Conservation (phyloP, 2,888 invertebrate genomes). For the Odontocerum albicorne region DNA sequence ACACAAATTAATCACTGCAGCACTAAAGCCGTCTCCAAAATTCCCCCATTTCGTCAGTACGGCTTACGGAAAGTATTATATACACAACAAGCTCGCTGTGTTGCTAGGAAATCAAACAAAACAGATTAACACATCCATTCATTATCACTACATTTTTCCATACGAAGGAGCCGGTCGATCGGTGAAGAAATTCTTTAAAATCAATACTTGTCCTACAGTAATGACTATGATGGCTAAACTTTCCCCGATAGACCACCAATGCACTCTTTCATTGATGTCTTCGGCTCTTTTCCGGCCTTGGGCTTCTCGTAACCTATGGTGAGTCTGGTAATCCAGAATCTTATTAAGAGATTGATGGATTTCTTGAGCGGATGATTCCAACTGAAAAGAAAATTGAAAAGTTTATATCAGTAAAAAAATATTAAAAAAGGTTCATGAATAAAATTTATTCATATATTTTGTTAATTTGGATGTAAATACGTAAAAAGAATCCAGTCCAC, state of each 20-base stretch:
- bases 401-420: too few relatives aligned
- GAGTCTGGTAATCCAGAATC: constrained; percentile 95
- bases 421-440: too few relatives aligned
- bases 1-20: too few relatives aligned
- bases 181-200: constrained; percentile 88
- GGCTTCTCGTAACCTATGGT: constrained; percentile 92
- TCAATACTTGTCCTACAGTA: constrained; percentile 87
- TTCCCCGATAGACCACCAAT: constrained; percentile 92
- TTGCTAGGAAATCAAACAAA: too few relatives aligned
- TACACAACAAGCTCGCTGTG: too few relatives aligned
- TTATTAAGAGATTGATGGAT: constrained; percentile 87
- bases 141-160: constrained; percentile 30
- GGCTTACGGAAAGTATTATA: too few relatives aligned
- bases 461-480: too few relatives aligned
- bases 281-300: constrained; percentile 95
- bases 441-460: too few relatives aligned
- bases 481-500: too few relatives aligned
- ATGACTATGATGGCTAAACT: constrained; percentile 82
- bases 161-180: constrained; percentile 50
- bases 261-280: constrained; percentile 91
- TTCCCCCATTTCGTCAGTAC: too few relatives aligned
- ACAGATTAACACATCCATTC: too few relatives aligned
- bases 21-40: too few relatives aligned
- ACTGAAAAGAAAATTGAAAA: constrained; percentile 56
- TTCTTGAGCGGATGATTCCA: constrained; percentile 89